Conservation (phyloP, 1,140 invertebrate genomes). For the Camponotus pennsylvanicus region DNA sequence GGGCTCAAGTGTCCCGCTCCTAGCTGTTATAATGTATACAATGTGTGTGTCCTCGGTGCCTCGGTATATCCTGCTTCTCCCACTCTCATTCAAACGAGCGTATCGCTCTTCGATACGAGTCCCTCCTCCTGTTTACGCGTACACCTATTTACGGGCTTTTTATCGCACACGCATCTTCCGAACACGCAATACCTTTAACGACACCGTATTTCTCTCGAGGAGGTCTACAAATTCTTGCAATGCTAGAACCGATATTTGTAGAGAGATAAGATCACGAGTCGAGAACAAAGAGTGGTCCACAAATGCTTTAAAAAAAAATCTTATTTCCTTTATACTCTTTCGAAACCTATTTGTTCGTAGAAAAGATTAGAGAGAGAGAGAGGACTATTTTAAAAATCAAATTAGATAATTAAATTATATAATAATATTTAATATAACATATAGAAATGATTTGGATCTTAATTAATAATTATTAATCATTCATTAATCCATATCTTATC, state of each 20-base stretch:
- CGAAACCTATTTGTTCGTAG: neutral
- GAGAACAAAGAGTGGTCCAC: neutral
- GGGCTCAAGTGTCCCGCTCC: too few species aligned
- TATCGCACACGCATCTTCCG: neutral
- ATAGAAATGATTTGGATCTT: neutral
- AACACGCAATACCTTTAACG: slow-evolving; percentile 24
- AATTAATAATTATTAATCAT: neutral
- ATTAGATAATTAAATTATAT: slow-evolving; percentile 8
- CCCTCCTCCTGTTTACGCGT: neutral
- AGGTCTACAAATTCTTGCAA: neutral
- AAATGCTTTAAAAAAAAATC: neutral
- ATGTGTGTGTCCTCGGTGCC: neutral
- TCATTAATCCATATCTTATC: neutral
- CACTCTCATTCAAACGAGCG: neutral
- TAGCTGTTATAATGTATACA: neutral
- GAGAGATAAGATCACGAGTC: neutral
- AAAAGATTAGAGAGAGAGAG: neutral
- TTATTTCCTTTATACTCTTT: neutral
- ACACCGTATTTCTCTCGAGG: neutral
- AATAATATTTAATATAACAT: neutral
- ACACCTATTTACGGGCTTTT: neutral
- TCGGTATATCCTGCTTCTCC: slow-evolving; percentile 19
- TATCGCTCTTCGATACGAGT: neutral
- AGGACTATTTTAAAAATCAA: neutral
- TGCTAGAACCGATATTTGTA: slow-evolving; percentile 20